Conservation (phyloP, 2,113 vertebrate genomes). For the Bubo scandiacus region DNA sequence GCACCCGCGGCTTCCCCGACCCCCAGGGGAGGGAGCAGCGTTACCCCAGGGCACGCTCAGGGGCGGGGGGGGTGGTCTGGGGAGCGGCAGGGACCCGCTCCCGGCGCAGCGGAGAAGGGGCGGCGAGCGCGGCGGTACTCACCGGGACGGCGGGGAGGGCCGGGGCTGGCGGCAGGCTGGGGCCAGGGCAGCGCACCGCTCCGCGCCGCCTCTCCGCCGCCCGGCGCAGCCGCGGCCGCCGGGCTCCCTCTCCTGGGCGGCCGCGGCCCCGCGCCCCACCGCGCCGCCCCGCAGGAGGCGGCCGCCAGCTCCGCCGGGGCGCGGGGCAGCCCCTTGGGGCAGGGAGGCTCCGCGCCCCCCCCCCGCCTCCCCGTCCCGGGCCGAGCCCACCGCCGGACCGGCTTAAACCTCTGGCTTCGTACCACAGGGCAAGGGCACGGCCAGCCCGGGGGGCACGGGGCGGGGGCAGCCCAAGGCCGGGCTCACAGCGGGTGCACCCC, state of each 20-base stretch:
- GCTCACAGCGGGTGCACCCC: not conserved
- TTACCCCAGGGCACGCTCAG: not conserved
- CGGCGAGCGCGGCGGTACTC: not conserved
- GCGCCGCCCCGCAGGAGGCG: not conserved
- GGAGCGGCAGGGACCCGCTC: not conserved
- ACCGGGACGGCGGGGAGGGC: not conserved
- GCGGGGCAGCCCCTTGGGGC: not conserved
- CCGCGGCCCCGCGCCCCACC: not conserved
- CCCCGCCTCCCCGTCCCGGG: not conserved
- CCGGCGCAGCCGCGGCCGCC: not conserved
- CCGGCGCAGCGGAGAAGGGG: not conserved
- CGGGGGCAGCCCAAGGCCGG: fast-evolving
- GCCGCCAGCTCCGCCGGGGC: not conserved
- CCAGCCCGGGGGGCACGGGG: not conserved
- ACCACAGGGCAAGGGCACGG: not conserved
- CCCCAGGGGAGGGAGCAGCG: not conserved
- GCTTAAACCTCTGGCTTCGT: too few species aligned
- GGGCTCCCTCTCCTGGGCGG: slow-evolving; percentile 62
- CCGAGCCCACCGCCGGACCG: not conserved
- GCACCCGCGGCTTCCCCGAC: not conserved
- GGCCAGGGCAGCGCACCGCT: not conserved
- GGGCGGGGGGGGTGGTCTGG: too few species aligned
- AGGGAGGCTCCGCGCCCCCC: not conserved
- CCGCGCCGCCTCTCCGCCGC: not conserved
- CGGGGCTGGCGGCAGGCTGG: not conserved